Conservation (phyloP, 2,888 invertebrate genomes). For the Chorisops tibialis region DNA sequence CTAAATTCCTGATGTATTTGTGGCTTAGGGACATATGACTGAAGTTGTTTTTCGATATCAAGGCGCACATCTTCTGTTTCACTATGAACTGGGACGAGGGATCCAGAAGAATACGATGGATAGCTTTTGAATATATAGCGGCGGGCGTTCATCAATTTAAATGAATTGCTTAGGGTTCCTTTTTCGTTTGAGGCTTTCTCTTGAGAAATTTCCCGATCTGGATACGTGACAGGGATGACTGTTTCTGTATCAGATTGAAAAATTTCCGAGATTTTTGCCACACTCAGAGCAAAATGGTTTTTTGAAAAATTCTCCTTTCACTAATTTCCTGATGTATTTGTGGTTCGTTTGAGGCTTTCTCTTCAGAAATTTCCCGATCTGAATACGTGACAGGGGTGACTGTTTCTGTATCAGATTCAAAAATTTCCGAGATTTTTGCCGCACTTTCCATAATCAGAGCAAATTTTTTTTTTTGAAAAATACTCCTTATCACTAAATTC, state of each 20-base stretch:
- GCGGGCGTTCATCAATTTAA: too few relatives aligned
- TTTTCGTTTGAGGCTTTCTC: background rate
- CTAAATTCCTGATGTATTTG: too few relatives aligned
- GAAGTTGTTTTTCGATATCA: background rate
- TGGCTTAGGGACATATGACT: too few relatives aligned
- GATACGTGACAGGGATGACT: background rate
- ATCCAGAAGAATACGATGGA: conserved; percentile 5
- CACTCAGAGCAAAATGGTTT: background rate
- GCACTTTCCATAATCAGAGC: background rate
- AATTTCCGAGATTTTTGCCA: background rate
- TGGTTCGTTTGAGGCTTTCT: background rate
- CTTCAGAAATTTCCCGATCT: background rate
- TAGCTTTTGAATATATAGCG: background rate
- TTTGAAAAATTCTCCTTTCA: background rate
- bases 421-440: background rate
- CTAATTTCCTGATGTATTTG: too few relatives aligned
- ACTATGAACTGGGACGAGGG: background rate
- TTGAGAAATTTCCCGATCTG: background rate
- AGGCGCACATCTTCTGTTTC: background rate
- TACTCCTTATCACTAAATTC: background rate
- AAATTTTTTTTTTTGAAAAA: background rate
- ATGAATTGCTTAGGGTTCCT: too few relatives aligned
- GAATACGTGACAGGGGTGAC: background rate
- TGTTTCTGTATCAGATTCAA: background rate
- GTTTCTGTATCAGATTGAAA: background rate